Evolutionary conservation across 2,113 vertebrate genomes (phyloP).

Genomic region (Trichechus manatus): DNA sequence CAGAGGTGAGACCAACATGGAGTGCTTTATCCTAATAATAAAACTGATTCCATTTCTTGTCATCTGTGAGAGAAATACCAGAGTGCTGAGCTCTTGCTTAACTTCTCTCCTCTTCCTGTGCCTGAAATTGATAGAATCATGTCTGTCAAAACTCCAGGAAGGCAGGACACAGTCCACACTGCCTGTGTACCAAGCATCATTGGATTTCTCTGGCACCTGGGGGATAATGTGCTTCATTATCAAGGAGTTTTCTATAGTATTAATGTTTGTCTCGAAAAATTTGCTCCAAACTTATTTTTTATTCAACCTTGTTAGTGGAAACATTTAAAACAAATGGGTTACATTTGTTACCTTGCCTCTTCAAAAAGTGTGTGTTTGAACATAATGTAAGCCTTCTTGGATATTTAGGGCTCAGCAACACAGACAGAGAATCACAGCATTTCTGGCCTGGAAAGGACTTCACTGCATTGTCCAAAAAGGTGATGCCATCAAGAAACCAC

Average conservation of each 20-base stretch:
- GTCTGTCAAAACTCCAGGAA: not conserved
- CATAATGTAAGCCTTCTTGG: not conserved
- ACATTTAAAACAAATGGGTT: not conserved
- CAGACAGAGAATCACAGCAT: not conserved
- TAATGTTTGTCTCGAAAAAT: not conserved
- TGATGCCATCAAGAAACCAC: not conserved
- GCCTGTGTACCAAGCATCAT: rapidly evolving
- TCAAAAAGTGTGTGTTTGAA: not conserved
- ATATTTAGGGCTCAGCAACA: not conserved
- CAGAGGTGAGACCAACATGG: not conserved
- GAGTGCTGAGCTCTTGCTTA: not conserved
- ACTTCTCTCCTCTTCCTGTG: not conserved
- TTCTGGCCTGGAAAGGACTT: not conserved
- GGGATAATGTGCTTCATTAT: not conserved
- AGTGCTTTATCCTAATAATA: not conserved
- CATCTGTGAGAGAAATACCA: not conserved
- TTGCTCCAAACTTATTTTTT: not conserved
- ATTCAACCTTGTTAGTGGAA: not conserved
- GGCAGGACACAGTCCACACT: rapidly evolving
- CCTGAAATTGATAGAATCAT: not conserved
- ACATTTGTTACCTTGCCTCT: not conserved
- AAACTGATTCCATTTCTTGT: not conserved
- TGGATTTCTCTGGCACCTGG: rapidly evolving
- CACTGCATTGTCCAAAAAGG: not conserved
- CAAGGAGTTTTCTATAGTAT: not conserved